Evolutionary conservation across 1,140 invertebrate genomes (phyloP), one percentile per base, ranked within the genome.

Genomic region (Druon quercuslanigerum): DNA sequence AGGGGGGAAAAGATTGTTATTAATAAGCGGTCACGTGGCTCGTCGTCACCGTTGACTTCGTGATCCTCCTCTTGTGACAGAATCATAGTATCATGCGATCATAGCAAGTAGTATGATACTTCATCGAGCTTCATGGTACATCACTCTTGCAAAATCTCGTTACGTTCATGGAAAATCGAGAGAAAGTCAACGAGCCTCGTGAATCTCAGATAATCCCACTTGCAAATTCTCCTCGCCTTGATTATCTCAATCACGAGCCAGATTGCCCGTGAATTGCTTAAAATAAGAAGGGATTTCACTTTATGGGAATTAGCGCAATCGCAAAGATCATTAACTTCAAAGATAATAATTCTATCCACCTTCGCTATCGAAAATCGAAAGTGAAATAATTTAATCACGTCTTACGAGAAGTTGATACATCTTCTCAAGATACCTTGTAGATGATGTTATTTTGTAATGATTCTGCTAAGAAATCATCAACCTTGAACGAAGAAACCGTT

Each of bases 1-100:
- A 71, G 79, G 60, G 73, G 73, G 60, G 73, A 79, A 81, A 76
- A 81, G 74, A 78, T 82, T 78, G 81, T 85, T 82, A 86, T 86
- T 86, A 86, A 87, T 87, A 86, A 86, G 74, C 70, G 77, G 75
- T 71, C 72, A 51, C 74, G 76, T 66, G 52, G 52, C 52, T 75
- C 57, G 75, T 78, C 72, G 13, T 40, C 51, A 5, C 7, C 50
- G 33, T 25, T 16, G 40, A 19, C 73, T 57, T 14, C 46, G 56
- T 54, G 40, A 54, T 54, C 52, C 8, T 54, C 52, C 17, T 54
- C 52, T 54, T 54, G 40, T 46, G 40, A 1, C 9, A 46, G 40
- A 9, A 46, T 46, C 40, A 46, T 46, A 46, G 40, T 46, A 46
- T 46, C 40, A 46, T 46, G 40, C 40, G 40, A 46, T 46, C 40